phyloP scores from a whole-genome alignment of 2,888 invertebrate genomes.

The Pomacea canaliculata region DNA sequence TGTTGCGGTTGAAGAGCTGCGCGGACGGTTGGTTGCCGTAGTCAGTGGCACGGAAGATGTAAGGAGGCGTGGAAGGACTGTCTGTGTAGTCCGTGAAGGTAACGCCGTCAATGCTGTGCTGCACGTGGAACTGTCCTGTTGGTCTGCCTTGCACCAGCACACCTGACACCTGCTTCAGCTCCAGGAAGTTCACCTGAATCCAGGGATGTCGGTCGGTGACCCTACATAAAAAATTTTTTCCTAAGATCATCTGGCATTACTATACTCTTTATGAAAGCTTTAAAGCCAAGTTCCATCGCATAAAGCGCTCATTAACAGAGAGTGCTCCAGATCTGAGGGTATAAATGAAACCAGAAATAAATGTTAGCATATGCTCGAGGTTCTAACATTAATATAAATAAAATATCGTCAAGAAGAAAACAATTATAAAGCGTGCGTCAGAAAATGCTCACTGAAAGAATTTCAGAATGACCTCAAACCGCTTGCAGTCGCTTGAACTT shows the following conservation, averaged over 20 bases:
- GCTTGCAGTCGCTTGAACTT: no score
- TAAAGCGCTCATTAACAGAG: no score
- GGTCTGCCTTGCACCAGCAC: constrained; percentile 47
- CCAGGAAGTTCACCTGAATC: constrained; percentile 55
- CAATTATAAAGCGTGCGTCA: no score
- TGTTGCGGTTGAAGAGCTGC: constrained; percentile 43
- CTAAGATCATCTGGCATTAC: neutral
- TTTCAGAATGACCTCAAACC: no score
- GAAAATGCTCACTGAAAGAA: no score
- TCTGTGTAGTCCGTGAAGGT: constrained; percentile 42
- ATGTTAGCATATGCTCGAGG: no score
- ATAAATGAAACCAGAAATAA: no score
- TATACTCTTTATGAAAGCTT: neutral
- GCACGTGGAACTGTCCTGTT: constrained; percentile 44
- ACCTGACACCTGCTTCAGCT: constrained; percentile 51
- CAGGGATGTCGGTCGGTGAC: constrained; percentile 44
- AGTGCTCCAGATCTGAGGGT: no score
- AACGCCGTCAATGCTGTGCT: constrained; percentile 46
- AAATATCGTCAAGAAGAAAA: no score
- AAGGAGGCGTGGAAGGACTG: constrained; percentile 35
- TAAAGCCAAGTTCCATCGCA: no score
- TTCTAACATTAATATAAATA: no score
- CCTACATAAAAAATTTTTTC: constrained; percentile 29
- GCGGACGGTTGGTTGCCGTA: constrained; percentile 33
- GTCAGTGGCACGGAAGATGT: constrained; percentile 43